Evolutionary conservation across 2,113 vertebrate species (phyloP), one percentile per base, ranked within the genome.

Genomic region (Leiothrix lutea): DNA sequence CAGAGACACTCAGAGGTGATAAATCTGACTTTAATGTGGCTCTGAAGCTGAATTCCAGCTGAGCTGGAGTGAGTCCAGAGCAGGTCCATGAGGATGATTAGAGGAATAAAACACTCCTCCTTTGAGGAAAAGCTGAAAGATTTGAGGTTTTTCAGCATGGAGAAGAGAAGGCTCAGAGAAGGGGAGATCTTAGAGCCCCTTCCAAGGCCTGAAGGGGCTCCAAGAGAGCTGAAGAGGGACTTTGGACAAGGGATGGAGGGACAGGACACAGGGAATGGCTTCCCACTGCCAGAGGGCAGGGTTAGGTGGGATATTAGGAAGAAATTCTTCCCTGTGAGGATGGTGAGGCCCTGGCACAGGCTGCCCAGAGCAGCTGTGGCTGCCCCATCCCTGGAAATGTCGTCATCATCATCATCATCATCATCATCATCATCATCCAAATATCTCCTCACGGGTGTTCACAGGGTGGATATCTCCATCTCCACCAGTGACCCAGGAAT

Each of bases 241-340:
- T 77, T 12, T 0, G 31, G 18, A 17, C 31, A 28, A 70, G 18
- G 22, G 3, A 2, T 28, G 64, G 40, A 36, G 5, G 4, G 25
- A 11, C 36, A 42, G 31, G 17, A 44, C 18, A 33, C 17, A 38
- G 54, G 8, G 36, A 40, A 70, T 36, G 71, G 10, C 31, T 90
- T 70, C 7, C 5, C 3, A 33, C 4, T 13, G 24, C 1, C 4
- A 35, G 11, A 62, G 48, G 22, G 7, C 5, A 48, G 25, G 23
- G 14, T 0, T 36, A 0, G 25, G 6, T 11, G 15, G 31, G 5
- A 12, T 33, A 23, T 3, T 62, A 6, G 35, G 15, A 23, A 69
- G 8, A 1, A 83, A 90, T 62, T 13, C 2, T 23, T 36, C 48
- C 47, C 22, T 36, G 18, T 33, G 71, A 42, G 22, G 3, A 8